Evolutionary conservation across 2,797 vertebrate species (phyloP).

Genomic region (Hydrophis major): DNA sequence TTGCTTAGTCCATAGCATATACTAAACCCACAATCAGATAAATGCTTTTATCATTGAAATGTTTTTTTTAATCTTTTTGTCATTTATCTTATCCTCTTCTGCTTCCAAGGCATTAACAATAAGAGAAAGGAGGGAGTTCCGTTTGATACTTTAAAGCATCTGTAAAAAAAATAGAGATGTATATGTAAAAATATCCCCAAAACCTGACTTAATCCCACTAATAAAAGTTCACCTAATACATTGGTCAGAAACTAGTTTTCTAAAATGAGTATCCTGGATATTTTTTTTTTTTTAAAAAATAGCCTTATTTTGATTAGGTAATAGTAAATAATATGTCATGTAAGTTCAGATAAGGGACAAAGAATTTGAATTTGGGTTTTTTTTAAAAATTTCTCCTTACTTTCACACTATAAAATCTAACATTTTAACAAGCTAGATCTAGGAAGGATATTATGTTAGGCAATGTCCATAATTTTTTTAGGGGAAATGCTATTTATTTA

Average conservation of each 20-base stretch:
- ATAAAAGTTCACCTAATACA: neutral
- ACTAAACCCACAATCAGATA: neutral
- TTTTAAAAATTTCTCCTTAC: neutral
- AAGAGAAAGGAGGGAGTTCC: neutral
- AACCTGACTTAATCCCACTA: neutral
- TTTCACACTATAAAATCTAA: neutral
- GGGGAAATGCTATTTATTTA: neutral
- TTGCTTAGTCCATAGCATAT: no score
- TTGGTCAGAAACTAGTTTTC: neutral
- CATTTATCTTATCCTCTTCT: neutral
- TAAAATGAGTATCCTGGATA: neutral
- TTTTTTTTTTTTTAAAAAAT: neutral
- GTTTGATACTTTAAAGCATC: neutral
- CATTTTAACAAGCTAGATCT: neutral
- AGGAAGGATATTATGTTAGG: neutral
- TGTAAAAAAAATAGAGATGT: neutral
- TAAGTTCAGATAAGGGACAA: neutral
- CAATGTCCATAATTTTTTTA: neutral
- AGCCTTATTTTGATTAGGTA: neutral
- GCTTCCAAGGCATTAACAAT: neutral
- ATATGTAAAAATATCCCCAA: neutral
- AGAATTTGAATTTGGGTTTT: neutral
- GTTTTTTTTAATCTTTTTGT: neutral
- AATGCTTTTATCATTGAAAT: neutral
- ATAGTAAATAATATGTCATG: neutral